These are phyloP conservation scores for Chrysemys picta DNA, from an alignment of 2,113 vertebrate species.

Conservation along the genomic window DNA sequence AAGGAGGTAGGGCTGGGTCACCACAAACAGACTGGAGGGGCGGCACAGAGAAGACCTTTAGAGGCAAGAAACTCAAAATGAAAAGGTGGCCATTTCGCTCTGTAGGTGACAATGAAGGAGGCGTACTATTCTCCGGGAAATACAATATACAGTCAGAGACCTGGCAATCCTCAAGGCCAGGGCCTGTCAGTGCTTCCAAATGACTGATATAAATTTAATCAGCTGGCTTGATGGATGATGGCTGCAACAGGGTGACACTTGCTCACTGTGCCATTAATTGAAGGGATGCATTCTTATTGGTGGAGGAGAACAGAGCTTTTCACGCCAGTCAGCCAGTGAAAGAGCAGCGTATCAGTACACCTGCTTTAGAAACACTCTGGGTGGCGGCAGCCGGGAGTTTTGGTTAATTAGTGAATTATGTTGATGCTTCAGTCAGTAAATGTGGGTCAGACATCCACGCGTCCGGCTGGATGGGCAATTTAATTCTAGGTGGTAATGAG, in stretches of 20 bases:
- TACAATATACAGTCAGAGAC: not conserved
- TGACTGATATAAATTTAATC: constrained; percentile 34
- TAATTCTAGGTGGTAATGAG: not conserved
- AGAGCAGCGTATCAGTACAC: not conserved
- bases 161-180: not conserved
- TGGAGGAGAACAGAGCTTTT: not conserved
- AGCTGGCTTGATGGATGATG: constrained; percentile 36
- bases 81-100: not conserved
- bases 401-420: not conserved
- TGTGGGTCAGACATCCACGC: not conserved
- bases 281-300: constrained; percentile 7
- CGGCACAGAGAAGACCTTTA: not conserved
- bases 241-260: constrained; percentile 28
- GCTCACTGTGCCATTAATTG: constrained; percentile 11
- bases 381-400: not conserved
- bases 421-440: not conserved
- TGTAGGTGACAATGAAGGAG: not conserved
- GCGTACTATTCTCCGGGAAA: not conserved
- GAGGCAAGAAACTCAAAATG: not conserved
- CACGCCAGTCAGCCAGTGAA: not conserved
- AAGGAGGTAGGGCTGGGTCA: not conserved
- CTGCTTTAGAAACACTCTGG: not conserved
- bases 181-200: not conserved
- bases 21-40: not conserved
- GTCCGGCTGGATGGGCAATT: not conserved